Evolutionary conservation across 2,113 vertebrate species (phyloP), one percentile per base, ranked within the genome.

Genomic region (Halichoeres trimaculatus): DNA sequence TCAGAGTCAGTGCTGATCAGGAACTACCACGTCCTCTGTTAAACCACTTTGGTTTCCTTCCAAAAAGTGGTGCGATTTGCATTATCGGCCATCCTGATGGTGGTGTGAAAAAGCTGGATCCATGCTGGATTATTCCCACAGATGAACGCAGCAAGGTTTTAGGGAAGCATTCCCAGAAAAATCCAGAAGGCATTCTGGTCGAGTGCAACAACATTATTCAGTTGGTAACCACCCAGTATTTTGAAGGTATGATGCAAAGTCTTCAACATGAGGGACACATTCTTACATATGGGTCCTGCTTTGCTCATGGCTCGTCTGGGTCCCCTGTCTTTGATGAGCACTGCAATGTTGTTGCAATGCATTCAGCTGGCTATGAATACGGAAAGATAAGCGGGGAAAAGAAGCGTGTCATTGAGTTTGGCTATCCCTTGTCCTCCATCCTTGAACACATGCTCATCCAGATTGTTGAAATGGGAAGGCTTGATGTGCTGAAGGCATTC

Each of bases 51-150:
- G 71, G 69, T 10, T 50, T 75, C 0, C 16, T 20, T 51, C 45
- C 74, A 1, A 2, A 34, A 30, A 16, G 34, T 6, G 66, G 71
- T 23, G 78, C 35, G 6, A 82, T 92, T 69, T 87, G 78, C 62
- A 83, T 93, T 2, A 71, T 93, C 17, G 91, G 91, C n/a, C 84
- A 93, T 56, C 89, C 85, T 35, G 8, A 1, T 0, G 66, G 24
- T 0, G 54, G 48, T 22, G 80, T 85, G 2, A 90, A 93, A 79
- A 82, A 53, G 9, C 86, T 76, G 0, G 88, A 93, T 53, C 41
- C 55, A 0, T 90, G 87, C 59, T 40, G 67, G n/a, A 76, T 92
- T 45, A 50, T 92, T 65, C 14, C 26, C 19, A 4, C 1, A 12
- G 24, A 50, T 0, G 7, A 69, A 1, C 38, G 17, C 16, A 1